Percentiles rank a stretch among this genome's conserved stretches.
phyloP scores from a whole-genome alignment of 2,888 invertebrate species.

The Agrypnus murinus region DNA sequence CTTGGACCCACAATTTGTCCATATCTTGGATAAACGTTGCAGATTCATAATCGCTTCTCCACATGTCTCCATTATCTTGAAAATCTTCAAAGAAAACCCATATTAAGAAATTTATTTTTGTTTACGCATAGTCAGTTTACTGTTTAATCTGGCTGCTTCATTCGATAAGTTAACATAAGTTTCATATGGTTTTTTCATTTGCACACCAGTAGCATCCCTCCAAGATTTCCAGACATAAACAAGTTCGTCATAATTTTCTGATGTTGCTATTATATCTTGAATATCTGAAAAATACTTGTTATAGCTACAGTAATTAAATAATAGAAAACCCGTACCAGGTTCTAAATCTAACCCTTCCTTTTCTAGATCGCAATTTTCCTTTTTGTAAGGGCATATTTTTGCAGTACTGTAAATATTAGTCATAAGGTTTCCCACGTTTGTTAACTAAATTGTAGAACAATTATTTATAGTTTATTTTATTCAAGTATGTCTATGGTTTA shows the following conservation, averaged over 20 bases:
- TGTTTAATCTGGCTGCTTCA: constrained; percentile 71
- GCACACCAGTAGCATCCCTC: constrained; percentile 77
- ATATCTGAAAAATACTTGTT: constrained; percentile 61
- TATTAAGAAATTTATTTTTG: not conserved
- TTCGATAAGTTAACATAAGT: constrained; percentile 78
- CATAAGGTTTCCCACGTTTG: constrained; percentile 57
- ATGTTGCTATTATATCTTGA: constrained; percentile 68
- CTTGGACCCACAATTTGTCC: constrained; percentile 73
- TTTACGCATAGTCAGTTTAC: not conserved
- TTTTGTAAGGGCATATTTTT: constrained; percentile 69
- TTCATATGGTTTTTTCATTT: constrained; percentile 76
- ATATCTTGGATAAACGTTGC: constrained; percentile 67
- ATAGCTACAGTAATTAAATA: not conserved
- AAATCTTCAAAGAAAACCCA: constrained; percentile 9
- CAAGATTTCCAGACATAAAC: constrained; percentile 79
- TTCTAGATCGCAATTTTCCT: constrained; percentile 65
- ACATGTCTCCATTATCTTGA: constrained; percentile 72
- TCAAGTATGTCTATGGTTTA: too few species aligned
- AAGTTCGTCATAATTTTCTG: constrained; percentile 77
- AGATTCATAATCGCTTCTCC: constrained; percentile 72
- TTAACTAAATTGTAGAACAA: constrained; percentile 10
- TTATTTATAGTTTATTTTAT: too few species aligned
- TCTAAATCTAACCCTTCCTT: constrained; percentile 65
- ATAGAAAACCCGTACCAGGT: constrained; percentile 62
- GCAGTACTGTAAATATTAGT: constrained; percentile 69